Conservation (phyloP, 1,140 invertebrate genomes). For the Oscheius sp. region DNA sequence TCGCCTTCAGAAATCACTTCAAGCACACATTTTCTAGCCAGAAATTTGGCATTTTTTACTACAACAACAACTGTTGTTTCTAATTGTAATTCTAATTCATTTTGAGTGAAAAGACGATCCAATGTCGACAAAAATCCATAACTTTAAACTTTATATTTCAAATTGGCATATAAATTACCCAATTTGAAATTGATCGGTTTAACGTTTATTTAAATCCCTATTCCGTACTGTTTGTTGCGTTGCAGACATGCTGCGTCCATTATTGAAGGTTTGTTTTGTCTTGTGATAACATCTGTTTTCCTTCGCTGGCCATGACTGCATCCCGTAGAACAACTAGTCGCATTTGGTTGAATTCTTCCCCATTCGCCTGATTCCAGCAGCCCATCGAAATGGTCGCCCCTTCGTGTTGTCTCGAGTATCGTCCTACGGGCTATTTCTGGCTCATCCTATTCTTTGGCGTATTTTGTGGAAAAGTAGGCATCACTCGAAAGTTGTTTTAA, state of each 20-base stretch:
- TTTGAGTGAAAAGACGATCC: no score
- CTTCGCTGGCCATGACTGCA: not conserved
- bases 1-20: no score
- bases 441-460: constrained; percentile 25
- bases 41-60: no score
- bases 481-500: not conserved
- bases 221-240: not conserved
- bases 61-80: no score
- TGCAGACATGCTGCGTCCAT: not conserved
- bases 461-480: constrained; percentile 20
- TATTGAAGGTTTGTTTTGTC: constrained; percentile 11
- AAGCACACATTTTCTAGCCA: no score
- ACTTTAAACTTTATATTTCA: no score
- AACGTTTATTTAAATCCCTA: no score
- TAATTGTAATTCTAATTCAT: no score
- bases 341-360: not conserved
- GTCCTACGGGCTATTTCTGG: constrained; percentile 27
- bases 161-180: no score
- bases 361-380: not conserved
- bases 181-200: no score
- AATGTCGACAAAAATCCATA: no score
- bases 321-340: not conserved
- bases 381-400: constrained; percentile 22
- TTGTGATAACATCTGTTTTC: not conserved
- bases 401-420: constrained; percentile 27